Evolutionary conservation across 1,140 invertebrate species (phyloP).

Genomic region (Coenobita brevimanus): DNA sequence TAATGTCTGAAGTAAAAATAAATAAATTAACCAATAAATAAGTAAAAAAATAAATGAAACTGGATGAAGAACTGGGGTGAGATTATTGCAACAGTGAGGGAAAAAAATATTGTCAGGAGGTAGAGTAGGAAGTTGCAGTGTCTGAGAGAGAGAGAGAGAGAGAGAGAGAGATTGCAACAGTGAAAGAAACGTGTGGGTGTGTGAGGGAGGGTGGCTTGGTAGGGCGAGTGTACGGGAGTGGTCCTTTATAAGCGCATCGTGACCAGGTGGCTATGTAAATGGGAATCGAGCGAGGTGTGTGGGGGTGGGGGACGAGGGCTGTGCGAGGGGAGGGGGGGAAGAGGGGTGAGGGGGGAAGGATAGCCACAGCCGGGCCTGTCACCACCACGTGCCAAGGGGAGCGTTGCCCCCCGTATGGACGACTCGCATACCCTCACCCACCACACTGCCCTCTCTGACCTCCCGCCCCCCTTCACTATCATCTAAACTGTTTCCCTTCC

Average conservation of each 20-base stretch:
- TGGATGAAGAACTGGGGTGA: not conserved
- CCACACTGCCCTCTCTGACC: no score
- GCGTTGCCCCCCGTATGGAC: not conserved
- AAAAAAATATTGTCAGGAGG: not conserved
- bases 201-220: not conserved
- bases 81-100: no score
- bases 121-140: not conserved
- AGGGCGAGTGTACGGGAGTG: not conserved
- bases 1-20: not conserved
- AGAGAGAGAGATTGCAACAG: not conserved
- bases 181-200: not conserved
- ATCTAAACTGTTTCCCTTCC: no score
- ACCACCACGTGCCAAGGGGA: conserved; percentile 12
- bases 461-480: no score
- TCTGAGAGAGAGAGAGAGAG: not conserved
- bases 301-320: not conserved
- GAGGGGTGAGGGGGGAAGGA: no score
- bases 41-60: not conserved
- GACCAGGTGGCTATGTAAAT: conserved; percentile 35
- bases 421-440: not conserved
- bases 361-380: conserved; percentile 10
- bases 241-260: conserved; percentile 10
- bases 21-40: not conserved
- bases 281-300: conserved; percentile 16
- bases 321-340: no score